Percentiles rank a stretch among this genome's conserved stretches.
These are phyloP conservation scores for Xestoiulus laeticollis DNA, from an alignment of 2,888 invertebrate genomes.

Conservation along the genomic window DNA sequence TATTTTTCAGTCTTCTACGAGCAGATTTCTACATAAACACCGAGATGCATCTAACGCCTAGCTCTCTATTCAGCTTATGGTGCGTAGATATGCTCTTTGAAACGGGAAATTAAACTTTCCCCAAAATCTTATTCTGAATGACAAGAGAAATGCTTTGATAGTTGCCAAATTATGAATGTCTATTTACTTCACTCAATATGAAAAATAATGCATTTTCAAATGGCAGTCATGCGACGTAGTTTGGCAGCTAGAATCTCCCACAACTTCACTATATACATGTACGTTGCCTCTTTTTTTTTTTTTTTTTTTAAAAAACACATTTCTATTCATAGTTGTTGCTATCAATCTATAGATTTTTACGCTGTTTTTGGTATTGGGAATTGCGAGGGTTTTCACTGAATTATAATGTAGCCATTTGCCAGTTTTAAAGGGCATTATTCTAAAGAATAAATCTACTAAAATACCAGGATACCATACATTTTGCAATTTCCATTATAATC, in stretches of 20 bases:
- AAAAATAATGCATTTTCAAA: background rate
- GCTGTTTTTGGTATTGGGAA: no score
- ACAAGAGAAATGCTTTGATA: background rate
- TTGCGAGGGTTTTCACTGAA: background rate
- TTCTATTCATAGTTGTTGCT: background rate
- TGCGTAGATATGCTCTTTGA: background rate
- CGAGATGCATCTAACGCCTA: background rate
- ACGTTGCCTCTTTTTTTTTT: background rate
- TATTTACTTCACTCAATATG: slow-evolving; percentile 31
- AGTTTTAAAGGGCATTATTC: no score
- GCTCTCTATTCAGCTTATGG: background rate
- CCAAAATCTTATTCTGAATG: background rate
- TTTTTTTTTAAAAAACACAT: background rate
- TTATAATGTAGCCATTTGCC: no score
- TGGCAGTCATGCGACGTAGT: background rate
- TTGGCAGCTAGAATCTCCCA: background rate
- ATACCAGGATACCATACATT: no score
- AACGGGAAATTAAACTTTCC: slow-evolving; percentile 22
- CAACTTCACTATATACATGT: background rate
- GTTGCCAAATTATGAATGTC: background rate
- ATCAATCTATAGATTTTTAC: background rate
- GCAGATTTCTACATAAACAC: slow-evolving; percentile 32
- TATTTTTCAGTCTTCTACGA: background rate
- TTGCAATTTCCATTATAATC: no score
- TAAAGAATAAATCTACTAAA: no score